Percentiles rank a stretch among this genome's conserved stretches.
Evolutionary conservation across 1,140 invertebrate genomes (phyloP).

Genomic region (Heliconius hermathena): DNA sequence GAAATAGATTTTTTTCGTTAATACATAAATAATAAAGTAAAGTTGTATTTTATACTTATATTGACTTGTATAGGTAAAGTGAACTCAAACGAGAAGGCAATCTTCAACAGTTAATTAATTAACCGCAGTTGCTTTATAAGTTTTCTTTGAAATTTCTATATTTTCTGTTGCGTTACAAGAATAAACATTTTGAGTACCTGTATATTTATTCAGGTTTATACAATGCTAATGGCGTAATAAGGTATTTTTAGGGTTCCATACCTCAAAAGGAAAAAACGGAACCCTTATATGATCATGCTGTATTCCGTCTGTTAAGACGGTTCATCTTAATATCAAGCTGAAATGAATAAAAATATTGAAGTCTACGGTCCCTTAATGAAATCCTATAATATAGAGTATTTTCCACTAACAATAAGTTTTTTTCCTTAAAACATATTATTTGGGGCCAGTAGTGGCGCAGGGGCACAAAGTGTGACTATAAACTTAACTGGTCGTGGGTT

Average conservation of each 20-base stretch:
- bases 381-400: no score
- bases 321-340: no score
- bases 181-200: background rate
- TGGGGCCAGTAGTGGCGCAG: no score
- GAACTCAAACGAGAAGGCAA: background rate
- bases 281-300: no score
- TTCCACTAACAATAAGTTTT: no score
- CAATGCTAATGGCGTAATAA: background rate
- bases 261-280: no score
- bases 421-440: no score
- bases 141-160: background rate
- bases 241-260: background rate
- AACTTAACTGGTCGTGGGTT: no score
- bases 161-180: background rate
- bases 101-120: conserved; percentile 3
- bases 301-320: no score
- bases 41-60: background rate
- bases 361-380: no score
- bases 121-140: background rate
- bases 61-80: background rate
- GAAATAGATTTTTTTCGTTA: background rate
- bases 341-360: no score
- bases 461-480: no score
- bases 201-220: background rate
- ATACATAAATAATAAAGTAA: background rate